Evolutionary conservation across 2,113 vertebrate species (phyloP).

Genomic region (Hipposideros armiger): DNA sequence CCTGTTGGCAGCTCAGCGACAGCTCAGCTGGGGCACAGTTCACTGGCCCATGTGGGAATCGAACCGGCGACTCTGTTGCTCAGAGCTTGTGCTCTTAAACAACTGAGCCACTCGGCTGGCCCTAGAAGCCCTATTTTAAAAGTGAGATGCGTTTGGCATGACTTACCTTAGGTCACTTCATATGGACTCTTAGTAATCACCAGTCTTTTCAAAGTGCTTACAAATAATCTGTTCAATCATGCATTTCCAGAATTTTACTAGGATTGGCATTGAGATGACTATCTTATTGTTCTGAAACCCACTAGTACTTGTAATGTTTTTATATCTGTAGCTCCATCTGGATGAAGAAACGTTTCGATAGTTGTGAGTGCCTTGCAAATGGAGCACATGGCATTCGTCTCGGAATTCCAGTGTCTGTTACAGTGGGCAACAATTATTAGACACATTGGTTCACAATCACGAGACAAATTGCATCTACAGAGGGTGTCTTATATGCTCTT

Average conservation of each 20-base stretch:
- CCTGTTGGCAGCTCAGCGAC: no score
- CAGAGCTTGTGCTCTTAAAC: no score
- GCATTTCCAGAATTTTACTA: neutral
- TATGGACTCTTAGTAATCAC: neutral
- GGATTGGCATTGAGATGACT: neutral
- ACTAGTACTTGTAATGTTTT: neutral
- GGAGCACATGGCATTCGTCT: neutral
- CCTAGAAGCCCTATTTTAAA: neutral
- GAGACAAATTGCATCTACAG: neutral
- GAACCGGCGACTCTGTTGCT: no score
- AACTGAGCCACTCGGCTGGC: no score
- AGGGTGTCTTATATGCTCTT: neutral
- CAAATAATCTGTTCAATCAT: neutral
- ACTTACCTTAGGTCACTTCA: neutral
- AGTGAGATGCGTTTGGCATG: neutral
- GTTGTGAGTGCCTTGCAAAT: neutral
- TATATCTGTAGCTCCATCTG: neutral
- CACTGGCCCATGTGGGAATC: no score
- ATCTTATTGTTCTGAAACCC: neutral
- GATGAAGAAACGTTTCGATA: neutral
- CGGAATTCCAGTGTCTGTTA: neutral
- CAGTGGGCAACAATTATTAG: neutral
- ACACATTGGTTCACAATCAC: neutral
- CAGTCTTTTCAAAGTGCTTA: neutral
- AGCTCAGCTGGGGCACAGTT: no score